phyloP scores from a whole-genome alignment of 2,797 vertebrate species.

The Diceros bicornis region DNA sequence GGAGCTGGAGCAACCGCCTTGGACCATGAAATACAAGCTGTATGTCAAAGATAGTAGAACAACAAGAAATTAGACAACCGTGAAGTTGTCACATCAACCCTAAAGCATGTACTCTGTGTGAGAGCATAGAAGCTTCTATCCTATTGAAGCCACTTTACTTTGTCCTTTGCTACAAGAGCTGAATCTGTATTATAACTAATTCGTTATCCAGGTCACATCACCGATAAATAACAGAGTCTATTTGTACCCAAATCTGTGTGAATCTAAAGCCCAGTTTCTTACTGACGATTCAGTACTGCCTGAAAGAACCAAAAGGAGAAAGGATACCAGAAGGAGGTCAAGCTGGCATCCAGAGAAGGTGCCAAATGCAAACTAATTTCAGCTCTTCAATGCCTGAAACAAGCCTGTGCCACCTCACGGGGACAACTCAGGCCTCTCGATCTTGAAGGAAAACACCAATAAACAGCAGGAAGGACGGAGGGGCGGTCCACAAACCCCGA shows the following conservation, averaged over 20 bases:
- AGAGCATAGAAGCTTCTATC: not conserved
- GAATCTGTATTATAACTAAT: not conserved
- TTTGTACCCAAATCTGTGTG: not conserved
- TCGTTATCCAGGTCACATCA: not conserved
- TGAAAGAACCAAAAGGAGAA: not conserved
- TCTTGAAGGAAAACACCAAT: not conserved
- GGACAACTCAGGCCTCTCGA: not conserved
- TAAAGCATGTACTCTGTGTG: not conserved
- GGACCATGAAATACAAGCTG: not conserved
- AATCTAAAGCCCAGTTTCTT: not conserved
- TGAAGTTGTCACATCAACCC: not conserved
- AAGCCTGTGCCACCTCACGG: not conserved
- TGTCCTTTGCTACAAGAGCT: not conserved
- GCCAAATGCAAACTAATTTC: not conserved
- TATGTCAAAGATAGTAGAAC: not conserved
- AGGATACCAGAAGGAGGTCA: not conserved
- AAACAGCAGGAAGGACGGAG: not conserved
- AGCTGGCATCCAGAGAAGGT: not conserved
- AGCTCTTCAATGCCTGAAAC: not conserved
- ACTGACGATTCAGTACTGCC: fast-evolving
- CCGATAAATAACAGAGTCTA: not conserved
- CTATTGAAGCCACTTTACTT: not conserved
- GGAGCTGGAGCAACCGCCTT: not conserved
- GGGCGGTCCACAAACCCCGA: not conserved
- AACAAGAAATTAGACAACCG: not conserved